Evolutionary conservation across 1,140 invertebrate species (phyloP), one percentile per base, ranked within the genome.

Genomic region (Sitophilus oryzae): DNA sequence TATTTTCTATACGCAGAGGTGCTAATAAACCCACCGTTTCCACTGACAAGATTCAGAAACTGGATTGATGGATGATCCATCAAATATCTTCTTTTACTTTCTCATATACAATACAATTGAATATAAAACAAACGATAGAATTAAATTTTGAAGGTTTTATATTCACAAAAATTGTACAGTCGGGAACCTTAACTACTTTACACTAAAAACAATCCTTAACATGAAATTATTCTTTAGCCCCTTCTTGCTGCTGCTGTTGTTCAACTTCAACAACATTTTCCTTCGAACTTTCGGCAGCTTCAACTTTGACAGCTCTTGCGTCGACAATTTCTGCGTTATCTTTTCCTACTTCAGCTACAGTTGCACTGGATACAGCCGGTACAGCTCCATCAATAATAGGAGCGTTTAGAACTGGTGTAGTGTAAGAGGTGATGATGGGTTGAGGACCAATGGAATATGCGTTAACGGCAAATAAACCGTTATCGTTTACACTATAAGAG

Each of bases 181-280:
- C 20, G 9, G 16, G 19, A n/a, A 34, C 45, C 42, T 37, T 53
- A 53, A 38, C 51, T 53, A 53, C 34, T n/a, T 45, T 53, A 53
- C 34, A 53, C 51, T 53, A 53, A 44, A 44, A 34, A n/a, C 18
- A 40, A 30, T 11, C 41, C 22, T 45, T 30, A 45, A 23, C 6
- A 53, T 34, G 25, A 42, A 42, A 41, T 51, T 36, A 51, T 51
- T 51, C 36, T 34, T 42, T 51, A 16, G 21, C 5, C 11, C 11
- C 25, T 11, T 30, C n/a, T n/a, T 5, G 25, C 15, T 51, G 8
- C 5, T 3, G 15, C 18, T 41, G 3, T 96, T 77, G 80, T 84
- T n/a, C 89, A 93, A 8, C 92, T 96, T 68, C 82, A 82, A 14
- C 80, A 82, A 14, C 80, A 82, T 22, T 77, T 95, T 3, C 76